Evolutionary conservation across 2,888 invertebrate genomes (phyloP).

Genomic region (Leptogaster cylindrica): DNA sequence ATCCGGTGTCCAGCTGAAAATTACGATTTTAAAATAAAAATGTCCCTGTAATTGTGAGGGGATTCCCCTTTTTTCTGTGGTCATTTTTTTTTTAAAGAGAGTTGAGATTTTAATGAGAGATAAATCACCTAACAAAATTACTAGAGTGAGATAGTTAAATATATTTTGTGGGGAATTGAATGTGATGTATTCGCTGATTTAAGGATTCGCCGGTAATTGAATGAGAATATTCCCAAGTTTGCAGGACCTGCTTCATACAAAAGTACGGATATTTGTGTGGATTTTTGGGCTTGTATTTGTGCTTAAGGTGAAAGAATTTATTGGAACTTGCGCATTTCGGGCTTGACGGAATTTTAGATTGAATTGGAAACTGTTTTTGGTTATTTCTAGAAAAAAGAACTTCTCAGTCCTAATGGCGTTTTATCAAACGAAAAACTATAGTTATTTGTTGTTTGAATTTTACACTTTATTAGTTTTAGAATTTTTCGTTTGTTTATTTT

Average conservation of each 20-base stretch:
- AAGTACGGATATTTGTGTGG: too few species aligned
- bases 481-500: too few species aligned
- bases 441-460: too few species aligned
- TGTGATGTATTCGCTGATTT: not conserved
- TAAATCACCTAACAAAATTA: not conserved
- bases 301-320: not conserved
- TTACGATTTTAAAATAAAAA: too few species aligned
- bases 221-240: not conserved
- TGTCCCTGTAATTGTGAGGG: not conserved
- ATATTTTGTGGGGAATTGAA: constrained; percentile 7
- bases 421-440: too few species aligned
- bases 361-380: not conserved
- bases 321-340: constrained; percentile 10
- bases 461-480: too few species aligned
- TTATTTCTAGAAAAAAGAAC: too few species aligned
- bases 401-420: too few species aligned
- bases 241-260: too few species aligned
- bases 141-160: constrained; percentile 5
- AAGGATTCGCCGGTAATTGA: constrained; percentile 7
- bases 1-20: too few species aligned
- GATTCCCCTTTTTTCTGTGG: not conserved
- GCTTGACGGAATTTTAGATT: not conserved
- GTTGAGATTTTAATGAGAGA: not conserved
- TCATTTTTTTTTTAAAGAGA: not conserved
- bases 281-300: not conserved